Evolutionary conservation across 1,140 invertebrate species (phyloP), one percentile per base, ranked within the genome.

Genomic region (Diorhabda carinulata): DNA sequence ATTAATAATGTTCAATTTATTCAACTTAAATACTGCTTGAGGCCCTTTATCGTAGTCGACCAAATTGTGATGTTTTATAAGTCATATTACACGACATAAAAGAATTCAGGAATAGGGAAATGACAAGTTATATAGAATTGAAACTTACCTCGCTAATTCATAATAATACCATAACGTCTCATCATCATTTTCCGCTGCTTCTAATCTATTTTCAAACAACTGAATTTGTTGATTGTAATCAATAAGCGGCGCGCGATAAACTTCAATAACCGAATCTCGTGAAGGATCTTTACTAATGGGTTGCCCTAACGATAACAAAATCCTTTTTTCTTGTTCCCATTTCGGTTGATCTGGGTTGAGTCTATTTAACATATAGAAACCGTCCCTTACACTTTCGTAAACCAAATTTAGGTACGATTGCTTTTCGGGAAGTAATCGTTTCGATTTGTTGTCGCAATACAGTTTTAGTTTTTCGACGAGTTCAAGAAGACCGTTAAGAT

Each of bases 151-250:
- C 8, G 85, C 78, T 41, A 86, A 69, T 74, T 86, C 85, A 65
- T 86, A 83, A 77, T 83, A 83, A 40, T 84, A 76, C 84, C 84
- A 86, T 73, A 82, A 74, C 9, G 78, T 62, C 65, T 81, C 80
- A 58, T 76, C 64, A 4, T 66, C 61, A 43, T 61, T 68, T 62
- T 65, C 67, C 2, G 79, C 78, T n/a, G 74, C 74, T 9, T 73
- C 60, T 10, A 81, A 43, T 0, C 79, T 70, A 52, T 70, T 57
- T 61, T 76, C 73, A 47, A 74, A 77, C 5, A 76, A 67, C 43
- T 25, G 6, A 44, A 80, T 76, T 62, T 76, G 66, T 60, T 80
- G 47, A 52, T 6, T n/a, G n/a, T 8, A 52, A n/a, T 52, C 47
- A 8, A 52, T 6, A 52, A 52, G 47, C n/a, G 47, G 47, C 6